Base-by-base conservation (phyloP, 2,113 vertebrate genomes). In the Psephotus haematonotus region DNA sequence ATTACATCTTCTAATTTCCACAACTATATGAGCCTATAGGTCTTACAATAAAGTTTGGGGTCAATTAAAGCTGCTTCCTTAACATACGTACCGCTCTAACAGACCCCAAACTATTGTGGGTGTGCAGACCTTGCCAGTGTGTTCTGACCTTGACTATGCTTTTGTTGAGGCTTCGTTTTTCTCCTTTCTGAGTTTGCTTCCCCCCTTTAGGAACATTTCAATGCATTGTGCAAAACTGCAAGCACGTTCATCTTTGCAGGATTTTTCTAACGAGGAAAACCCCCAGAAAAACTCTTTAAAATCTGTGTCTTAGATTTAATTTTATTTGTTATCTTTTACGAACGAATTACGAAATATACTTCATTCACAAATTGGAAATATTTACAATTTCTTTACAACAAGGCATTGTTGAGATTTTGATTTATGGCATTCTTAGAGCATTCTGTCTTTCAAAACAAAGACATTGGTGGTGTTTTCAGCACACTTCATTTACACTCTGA, bases 261-360 rank as follows among this genome's bases (percentile, higher is more conserved):
- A 82, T 67, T 23, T 81, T 82, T 95, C 60, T 82, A 79, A 91
- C 9, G 86, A 64, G 29, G 60, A 97, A 95, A 95, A 95, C 46
- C 3, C 0, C 4, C 11, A 43, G 41, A 90, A 75, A 6, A 55
- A 50, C 6, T 78, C 44, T 86, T 55, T 92, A 53, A 84, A 87
- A 35, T 72, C 49, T 94, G 80, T 91, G 60, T 10, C 95, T 96
- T 88, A 83, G 39, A 65, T 70, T 94, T 94, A 24, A 82, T 95
- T 97, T 97, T 97, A 97, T 98, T 97, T 97, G 92, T 97, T 39
- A 92, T 93, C 92, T 97, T 97, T 96, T 98, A 98, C 97, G 98
- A 98, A 98, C 95, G 97, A 98, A 96, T 98, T 98, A 98, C 85
- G 98, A 98, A 98, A 98, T 97, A 97, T 94, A 97, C 82, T 96